Percentiles rank a stretch among this genome's conserved stretches.
Evolutionary conservation across 2,113 vertebrate genomes (phyloP).

Genomic region (Galeopterus variegatus): DNA sequence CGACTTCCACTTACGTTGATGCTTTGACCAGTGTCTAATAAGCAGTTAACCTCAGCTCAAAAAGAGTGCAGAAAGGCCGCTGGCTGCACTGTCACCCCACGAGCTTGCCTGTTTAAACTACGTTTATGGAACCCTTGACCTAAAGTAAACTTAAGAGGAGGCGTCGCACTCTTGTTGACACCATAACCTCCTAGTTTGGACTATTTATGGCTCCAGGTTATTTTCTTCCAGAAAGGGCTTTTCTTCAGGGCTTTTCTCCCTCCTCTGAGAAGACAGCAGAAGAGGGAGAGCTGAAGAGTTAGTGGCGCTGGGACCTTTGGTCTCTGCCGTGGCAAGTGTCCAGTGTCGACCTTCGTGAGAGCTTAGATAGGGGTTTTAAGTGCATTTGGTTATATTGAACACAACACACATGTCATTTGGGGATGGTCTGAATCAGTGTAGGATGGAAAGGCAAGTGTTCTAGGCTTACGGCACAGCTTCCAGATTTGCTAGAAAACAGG

Average conservation of each 20-base stretch:
- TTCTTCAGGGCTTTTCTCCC: not conserved
- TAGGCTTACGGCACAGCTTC: not conserved
- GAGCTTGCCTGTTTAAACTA: constrained; percentile 54
- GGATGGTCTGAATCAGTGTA: constrained; percentile 12
- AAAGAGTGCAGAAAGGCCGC: not conserved
- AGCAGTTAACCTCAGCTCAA: constrained; percentile 51
- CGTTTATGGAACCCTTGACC: constrained; percentile 74
- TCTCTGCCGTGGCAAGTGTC: not conserved
- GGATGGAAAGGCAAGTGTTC: constrained; percentile 9
- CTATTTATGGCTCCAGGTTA: not conserved
- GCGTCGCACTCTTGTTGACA: constrained; percentile 37
- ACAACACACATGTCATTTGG: constrained; percentile 55
- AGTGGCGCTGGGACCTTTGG: too few relatives aligned
- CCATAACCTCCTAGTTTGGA: not conserved
- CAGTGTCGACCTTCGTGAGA: constrained; percentile 25
- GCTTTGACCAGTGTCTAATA: constrained; percentile 62
- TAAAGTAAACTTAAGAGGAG: not conserved
- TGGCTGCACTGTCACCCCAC: not conserved
- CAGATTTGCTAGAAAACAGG: not conserved
- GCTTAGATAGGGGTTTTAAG: constrained; percentile 50
- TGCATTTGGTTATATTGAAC: constrained; percentile 55
- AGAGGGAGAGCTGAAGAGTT: not conserved
- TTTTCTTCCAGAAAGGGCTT: not conserved
- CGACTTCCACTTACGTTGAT: constrained; percentile 65
- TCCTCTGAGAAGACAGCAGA: not conserved